phyloP scores from a whole-genome alignment of 1,140 invertebrate species.

The Aphelenchoides avenae region DNA sequence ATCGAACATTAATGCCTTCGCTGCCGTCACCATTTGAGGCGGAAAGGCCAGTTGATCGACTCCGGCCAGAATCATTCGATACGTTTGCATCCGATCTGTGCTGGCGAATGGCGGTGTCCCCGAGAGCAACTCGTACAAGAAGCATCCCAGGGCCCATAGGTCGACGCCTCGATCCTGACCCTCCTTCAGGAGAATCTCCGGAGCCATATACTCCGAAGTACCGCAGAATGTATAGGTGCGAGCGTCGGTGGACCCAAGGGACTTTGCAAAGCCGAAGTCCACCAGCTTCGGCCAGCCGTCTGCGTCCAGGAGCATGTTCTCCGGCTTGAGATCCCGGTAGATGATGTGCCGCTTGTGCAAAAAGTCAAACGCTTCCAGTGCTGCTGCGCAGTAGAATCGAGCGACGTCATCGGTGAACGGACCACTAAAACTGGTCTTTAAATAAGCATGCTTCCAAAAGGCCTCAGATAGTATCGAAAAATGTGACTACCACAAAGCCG shows the following conservation, averaged over 20 bases:
- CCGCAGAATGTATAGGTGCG: constrained; percentile 45
- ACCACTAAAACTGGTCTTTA: too few species aligned
- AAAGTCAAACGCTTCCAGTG: constrained; percentile 46
- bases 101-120: constrained; percentile 80
- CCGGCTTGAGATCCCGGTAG: constrained; percentile 42
- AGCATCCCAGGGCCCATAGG: constrained; percentile 44
- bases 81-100: constrained; percentile 95
- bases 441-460: too few species aligned
- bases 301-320: constrained; percentile 43
- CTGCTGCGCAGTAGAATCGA: constrained; percentile 48
- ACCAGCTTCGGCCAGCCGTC: constrained; percentile 39
- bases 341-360: constrained; percentile 39
- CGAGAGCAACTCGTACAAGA: constrained; percentile 44
- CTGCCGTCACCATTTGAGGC: constrained; percentile 43
- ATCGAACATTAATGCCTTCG: constrained; percentile 48
- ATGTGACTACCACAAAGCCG: too few species aligned
- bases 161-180: constrained; percentile 65
- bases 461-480: too few species aligned
- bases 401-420: constrained; percentile 70
- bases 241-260: constrained; percentile 30
- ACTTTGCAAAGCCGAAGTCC: constrained; percentile 46
- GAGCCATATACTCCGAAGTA: constrained; percentile 39
- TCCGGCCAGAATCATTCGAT: constrained; percentile 96
- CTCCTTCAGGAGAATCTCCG: constrained; percentile 78
- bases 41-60: constrained; percentile 75